A percentile compares a stretch with the other conserved stretches of the same genome.
These are phyloP conservation scores for Osmoderma eremita DNA, from an alignment of 2,888 invertebrate species.

Conservation along the genomic window DNA sequence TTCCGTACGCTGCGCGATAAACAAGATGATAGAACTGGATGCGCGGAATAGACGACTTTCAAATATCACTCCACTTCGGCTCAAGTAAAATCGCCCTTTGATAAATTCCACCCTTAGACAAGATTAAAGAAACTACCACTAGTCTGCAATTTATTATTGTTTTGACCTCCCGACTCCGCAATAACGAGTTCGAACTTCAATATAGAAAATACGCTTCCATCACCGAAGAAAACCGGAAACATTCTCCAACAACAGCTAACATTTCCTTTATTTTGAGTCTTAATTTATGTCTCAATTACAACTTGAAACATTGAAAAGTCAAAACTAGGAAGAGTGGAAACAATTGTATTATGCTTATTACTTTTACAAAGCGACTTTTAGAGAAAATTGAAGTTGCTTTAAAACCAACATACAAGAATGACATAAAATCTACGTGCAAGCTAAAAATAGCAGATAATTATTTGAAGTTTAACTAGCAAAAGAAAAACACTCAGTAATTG, in stretches of 20 bases:
- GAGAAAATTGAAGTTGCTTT: no score
- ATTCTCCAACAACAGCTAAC: background rate
- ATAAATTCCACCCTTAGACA: background rate
- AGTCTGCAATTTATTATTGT: background rate
- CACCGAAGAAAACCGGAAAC: background rate
- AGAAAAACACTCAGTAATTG: no score
- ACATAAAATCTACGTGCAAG: no score
- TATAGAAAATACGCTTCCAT: background rate
- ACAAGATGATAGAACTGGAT: background rate
- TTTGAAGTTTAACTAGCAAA: no score
- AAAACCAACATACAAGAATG: no score
- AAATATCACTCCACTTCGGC: background rate
- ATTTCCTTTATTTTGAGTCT: constrained; percentile 4
- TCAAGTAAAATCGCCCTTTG: background rate
- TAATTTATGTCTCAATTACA: constrained; percentile 4
- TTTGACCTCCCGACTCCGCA: background rate
- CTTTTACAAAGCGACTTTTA: background rate
- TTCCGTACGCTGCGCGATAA: background rate
- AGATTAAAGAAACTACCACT: background rate
- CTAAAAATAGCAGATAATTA: no score
- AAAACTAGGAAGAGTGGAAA: background rate
- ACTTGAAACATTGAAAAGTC: background rate
- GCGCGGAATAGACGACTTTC: background rate
- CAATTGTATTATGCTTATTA: background rate
- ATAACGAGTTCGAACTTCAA: background rate